Conservation (phyloP, 2,888 invertebrate genomes). For the Allygus modestus region DNA sequence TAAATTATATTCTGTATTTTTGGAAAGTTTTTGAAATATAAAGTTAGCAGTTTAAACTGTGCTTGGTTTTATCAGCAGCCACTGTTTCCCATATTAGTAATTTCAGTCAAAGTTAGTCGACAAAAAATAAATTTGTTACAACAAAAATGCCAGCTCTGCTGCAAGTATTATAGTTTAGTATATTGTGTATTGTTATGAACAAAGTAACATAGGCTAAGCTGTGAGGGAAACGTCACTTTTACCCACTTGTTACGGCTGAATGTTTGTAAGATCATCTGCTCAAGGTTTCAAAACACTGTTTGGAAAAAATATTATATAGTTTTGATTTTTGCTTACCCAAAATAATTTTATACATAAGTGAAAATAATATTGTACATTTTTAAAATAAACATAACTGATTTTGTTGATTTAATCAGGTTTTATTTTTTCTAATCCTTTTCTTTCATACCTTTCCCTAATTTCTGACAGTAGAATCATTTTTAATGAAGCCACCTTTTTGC, state of each 20-base stretch:
- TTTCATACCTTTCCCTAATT: neutral
- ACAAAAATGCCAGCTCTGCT: neutral
- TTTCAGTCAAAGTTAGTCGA: neutral
- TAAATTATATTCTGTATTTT: neutral
- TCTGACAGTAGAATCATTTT: too few relatives aligned
- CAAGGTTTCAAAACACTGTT: constrained; percentile 31
- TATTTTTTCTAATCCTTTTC: neutral
- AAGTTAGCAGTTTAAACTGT: neutral
- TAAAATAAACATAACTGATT: constrained; percentile 38
- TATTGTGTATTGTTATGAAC: constrained; percentile 30
- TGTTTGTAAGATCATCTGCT: constrained; percentile 26
- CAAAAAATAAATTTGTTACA: neutral
- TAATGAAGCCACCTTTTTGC: too few relatives aligned
- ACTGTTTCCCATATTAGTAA: neutral
- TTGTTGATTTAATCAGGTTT: constrained; percentile 36
- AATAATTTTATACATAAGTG: constrained; percentile 39
- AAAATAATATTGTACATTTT: constrained; percentile 31
- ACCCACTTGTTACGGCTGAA: neutral
- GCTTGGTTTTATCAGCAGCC: neutral
- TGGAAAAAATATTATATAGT: constrained; percentile 10
- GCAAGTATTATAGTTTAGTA: neutral
- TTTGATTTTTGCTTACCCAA: constrained; percentile 34
- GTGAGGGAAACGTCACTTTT: neutral
- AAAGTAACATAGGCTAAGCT: constrained; percentile 45
- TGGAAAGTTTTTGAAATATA: neutral